Evolutionary conservation across 2,797 vertebrate genomes (phyloP), one percentile per base, ranked within the genome.

Genomic region (Urophycis tenuis): DNA sequence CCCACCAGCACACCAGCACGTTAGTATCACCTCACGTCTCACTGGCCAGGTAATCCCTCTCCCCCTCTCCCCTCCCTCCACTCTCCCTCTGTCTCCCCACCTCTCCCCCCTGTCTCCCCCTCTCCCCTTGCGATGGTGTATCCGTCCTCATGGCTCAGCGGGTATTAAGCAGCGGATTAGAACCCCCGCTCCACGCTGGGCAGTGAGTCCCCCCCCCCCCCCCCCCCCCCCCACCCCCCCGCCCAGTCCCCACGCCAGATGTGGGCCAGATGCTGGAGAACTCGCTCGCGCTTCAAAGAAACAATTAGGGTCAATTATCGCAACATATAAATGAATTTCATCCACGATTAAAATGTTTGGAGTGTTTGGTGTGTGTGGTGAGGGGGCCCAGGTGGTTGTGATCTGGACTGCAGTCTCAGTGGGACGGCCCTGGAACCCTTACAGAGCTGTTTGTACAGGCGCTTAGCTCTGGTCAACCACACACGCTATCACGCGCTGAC

Each of bases 301-400:
- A 91, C 92, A 92, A 94, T 93, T 93, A 93, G 85, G 87, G 81
- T 85, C 91, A 93, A 93, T 93, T 93, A 93, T 93, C 78, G 85
- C 86, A 88, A 93, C 91, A 89, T 92, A 93, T 91, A 92, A 93
- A 94, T 94, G 87, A 94, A 94, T 92, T 93, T 93, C 79, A 90
- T 92, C 90, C 88, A 89, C 84, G 89, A 93, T 93, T 92, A 91
- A 87, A 92, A 92, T 90, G 89, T 91, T 91, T 89, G 81, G 88
- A 80, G 84, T 36, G 34, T 49, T 10, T 8, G 29, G 75, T 78
- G 72, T 41, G 34, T 77, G 82, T 86, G 77, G 84, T 78, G 84
- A 29, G 78, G 83, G 84, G 81, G 69, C 76, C 87, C 94, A 95
- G 93, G 91, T 95, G 92, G 92, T 91, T 93, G 88, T 89, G 94